Base-by-base conservation (phyloP, 1,140 invertebrate genomes). In the Holotrichia oblita region DNA sequence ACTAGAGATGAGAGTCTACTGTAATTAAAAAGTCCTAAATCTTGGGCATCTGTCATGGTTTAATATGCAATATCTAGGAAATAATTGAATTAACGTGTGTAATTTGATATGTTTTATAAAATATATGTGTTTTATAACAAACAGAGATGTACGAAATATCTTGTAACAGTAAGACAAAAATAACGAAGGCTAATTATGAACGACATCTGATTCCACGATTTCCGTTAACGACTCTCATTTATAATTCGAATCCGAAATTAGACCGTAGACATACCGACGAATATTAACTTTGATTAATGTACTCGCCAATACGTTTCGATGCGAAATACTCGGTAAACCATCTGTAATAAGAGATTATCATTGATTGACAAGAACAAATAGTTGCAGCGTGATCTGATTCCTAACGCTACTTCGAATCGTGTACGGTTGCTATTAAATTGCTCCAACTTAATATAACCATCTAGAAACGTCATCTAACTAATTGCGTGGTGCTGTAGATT, bases 181-280 rank as follows among this genome's bases (percentile, higher is more conserved):
- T 34, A 34, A 34, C 27, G 27, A 34, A 34, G 27, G 0, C 42
- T 44, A 44, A 44, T 44, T 44, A 44, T 9, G 14, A 9, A 44
- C 42, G 42, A 61, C 59, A 61, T 61, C n/a, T 17, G n/a, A 61
- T 10, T 61, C 17, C 59, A 61, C 59, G 8, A 61, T 61, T 61
- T 20, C 59, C 4, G 20, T 22, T 20, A 61, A 61, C n/a, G 59
- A n/a, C 7, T 61, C 14, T n/a, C 20, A 61, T 61, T 61, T 22
- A 61, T 61, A 61, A 61, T 61, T 61, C 59, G n/a, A n/a, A 20
- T 61, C n/a, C n/a, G 9, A 61, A 61, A 61, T 61, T 61, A 20
- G 17, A 61, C 59, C 59, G 59, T n/a, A 61, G 27, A 17, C 59
- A 8, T 9, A 14, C n/a, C n/a, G 59, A 22, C 59, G 17, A 61